Conservation (phyloP, 2,113 vertebrate genomes). For the Numenius arquata region DNA sequence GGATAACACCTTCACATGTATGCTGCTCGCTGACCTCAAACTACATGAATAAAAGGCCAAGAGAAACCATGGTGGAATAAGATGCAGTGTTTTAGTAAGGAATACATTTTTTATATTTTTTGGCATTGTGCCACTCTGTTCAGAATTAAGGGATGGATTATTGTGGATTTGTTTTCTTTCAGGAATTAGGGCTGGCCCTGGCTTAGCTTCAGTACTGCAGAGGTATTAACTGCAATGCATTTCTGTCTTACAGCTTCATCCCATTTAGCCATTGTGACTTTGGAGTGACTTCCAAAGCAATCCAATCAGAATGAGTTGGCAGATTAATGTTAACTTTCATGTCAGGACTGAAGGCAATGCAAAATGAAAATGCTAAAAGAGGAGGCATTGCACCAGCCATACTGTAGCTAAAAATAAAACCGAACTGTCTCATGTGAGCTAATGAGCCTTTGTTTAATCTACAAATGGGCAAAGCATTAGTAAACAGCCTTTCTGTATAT, state of each 20-base stretch:
- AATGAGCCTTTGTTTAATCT: constrained; percentile 38
- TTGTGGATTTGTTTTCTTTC: constrained; percentile 84
- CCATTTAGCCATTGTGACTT: constrained; percentile 79
- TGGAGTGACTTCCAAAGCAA: constrained; percentile 82
- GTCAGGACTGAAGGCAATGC: constrained; percentile 70
- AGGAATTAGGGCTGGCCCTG: constrained; percentile 84
- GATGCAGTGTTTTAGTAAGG: constrained; percentile 49
- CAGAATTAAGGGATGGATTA: constrained; percentile 85
- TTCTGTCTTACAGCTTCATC: constrained; percentile 72
- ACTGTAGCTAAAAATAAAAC: constrained; percentile 29
- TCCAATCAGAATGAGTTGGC: constrained; percentile 76
- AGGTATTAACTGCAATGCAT: constrained; percentile 83
- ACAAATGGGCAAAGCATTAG: constrained; percentile 14
- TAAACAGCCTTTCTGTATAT: background rate
- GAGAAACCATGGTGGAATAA: constrained; percentile 29
- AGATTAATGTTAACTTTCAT: constrained; percentile 81
- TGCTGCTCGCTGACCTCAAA: constrained; percentile 58
- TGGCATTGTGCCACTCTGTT: constrained; percentile 69
- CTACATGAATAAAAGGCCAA: constrained; percentile 51
- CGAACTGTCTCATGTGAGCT: background rate
- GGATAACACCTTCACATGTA: constrained; percentile 41
- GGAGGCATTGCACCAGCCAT: background rate
- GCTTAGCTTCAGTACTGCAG: constrained; percentile 78
- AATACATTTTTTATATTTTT: constrained; percentile 55
- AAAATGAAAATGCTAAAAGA: constrained; percentile 65